Conservation (phyloP, 2,888 invertebrate species). For the Galeopsomyia nigrocyanea region DNA sequence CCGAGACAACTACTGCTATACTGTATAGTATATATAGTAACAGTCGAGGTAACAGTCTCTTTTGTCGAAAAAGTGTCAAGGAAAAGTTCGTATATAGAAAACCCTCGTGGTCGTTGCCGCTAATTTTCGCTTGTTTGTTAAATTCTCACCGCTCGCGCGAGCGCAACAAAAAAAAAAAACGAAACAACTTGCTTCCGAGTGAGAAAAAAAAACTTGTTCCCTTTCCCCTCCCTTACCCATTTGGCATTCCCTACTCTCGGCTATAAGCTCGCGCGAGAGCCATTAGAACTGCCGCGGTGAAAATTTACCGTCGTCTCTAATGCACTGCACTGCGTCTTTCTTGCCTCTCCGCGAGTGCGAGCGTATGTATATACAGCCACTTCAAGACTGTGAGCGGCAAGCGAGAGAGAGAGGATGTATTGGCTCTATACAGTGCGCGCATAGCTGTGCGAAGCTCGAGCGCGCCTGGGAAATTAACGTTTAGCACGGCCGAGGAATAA, state of each 20-base stretch:
- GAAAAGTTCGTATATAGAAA: too few relatives aligned
- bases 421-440: conserved; percentile 22
- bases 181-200: too few relatives aligned
- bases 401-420: conserved; percentile 53
- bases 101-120: neutral
- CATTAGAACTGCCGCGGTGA: conserved; percentile 66
- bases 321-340: conserved; percentile 57
- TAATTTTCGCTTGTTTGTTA: conserved; percentile 19
- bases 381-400: neutral
- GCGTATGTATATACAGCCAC: too few relatives aligned
- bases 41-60: too few relatives aligned
- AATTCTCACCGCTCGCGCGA: conserved; percentile 27
- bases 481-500: conserved; percentile 44
- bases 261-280: conserved; percentile 48
- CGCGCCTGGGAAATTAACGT: conserved; percentile 56
- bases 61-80: too few relatives aligned
- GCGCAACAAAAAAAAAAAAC: too few relatives aligned
- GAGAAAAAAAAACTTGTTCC: conserved; percentile 60
- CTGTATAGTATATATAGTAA: too few relatives aligned
- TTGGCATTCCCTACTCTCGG: conserved; percentile 26
- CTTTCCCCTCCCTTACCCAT: neutral
- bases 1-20: too few relatives aligned
- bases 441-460: neutral
- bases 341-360: neutral
- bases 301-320: conserved; percentile 68